These are phyloP conservation scores for Alectura lathami DNA, from an alignment of 2,113 vertebrate species.

Conservation along the genomic window DNA sequence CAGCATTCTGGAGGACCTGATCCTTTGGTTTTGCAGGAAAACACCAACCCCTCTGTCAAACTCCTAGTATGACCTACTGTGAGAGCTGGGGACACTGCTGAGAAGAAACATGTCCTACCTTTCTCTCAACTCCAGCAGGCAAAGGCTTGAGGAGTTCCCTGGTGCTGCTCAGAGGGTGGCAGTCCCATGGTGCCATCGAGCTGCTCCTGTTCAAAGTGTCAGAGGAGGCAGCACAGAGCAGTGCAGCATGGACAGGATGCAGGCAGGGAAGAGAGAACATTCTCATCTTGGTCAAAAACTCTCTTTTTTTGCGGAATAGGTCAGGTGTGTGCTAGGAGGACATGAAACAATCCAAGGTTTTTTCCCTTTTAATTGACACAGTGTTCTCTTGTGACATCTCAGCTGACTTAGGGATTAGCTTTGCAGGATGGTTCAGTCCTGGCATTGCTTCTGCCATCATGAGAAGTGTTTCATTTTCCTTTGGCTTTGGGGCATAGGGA, in stretches of 20 bases:
- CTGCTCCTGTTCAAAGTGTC: background rate
- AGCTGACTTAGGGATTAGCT: rapidly evolving
- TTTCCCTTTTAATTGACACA: background rate
- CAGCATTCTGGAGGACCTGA: background rate
- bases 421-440: background rate
- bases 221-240: background rate
- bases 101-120: background rate
- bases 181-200: rapidly evolving
- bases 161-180: rapidly evolving
- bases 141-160: background rate
- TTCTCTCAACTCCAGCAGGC: background rate
- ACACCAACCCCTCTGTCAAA: background rate
- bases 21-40: background rate
- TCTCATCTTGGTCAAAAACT: background rate
- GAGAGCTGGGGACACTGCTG: background rate
- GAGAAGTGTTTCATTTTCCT: background rate
- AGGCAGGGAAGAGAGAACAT: background rate
- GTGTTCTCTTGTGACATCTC: background rate
- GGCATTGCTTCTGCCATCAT: background rate
- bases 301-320: background rate
- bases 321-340: background rate
- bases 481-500: rapidly evolving
- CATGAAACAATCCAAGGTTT: background rate
- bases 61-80: background rate
- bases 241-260: background rate